Base-by-base conservation (phyloP, 2,113 vertebrate species). In the Entelurus aequoreus region DNA sequence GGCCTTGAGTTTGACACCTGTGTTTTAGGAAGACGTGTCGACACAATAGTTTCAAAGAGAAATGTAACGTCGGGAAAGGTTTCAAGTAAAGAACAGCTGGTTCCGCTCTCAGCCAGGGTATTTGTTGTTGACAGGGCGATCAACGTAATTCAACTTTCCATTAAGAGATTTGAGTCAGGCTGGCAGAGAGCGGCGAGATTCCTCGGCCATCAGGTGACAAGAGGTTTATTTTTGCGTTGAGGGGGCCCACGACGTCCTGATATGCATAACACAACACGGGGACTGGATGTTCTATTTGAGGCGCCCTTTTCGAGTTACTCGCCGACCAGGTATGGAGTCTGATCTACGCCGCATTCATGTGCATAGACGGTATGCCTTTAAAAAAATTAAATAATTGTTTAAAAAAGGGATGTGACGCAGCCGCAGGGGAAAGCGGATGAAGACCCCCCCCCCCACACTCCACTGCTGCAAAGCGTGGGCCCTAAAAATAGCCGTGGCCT, bases 401-500 rank as follows among this genome's bases (percentile, higher is more conserved):
- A 9, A 35, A n/a, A 42, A 35, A 15, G 10, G 36, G 38, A 57
- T 21, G 63, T 11, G 40, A 14, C n/a, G 28, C 5, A 19, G 8
- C 49, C 36, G 14, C 8, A 6, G 6, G 10, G 10, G 11, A 8
- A 46, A 21, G 19, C 10, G 19, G 40, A 4, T 52, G 10, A 7
- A 0, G 47, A 60, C 16, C 36, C 57, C 28, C 51, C 68, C 53
- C 38, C 13, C 28, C 28, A 28, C 28, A 28, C 28, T 28, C 28
- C 28, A 28, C 4, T 28, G 28, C 64, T 40, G 54, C 65, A 55
- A 68, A 81, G 63, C 56, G 28, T 61, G 49, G 47, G 63, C 10
- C 52, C 74, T 83, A 70, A 82, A 84, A 88, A 87, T 88, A 88
- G 65, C 64, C 19, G 54, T 80, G 80, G 58, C 87, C 80, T 87